Evolutionary conservation across 2,797 vertebrate species (phyloP).

Genomic region (Myotis myotis): DNA sequence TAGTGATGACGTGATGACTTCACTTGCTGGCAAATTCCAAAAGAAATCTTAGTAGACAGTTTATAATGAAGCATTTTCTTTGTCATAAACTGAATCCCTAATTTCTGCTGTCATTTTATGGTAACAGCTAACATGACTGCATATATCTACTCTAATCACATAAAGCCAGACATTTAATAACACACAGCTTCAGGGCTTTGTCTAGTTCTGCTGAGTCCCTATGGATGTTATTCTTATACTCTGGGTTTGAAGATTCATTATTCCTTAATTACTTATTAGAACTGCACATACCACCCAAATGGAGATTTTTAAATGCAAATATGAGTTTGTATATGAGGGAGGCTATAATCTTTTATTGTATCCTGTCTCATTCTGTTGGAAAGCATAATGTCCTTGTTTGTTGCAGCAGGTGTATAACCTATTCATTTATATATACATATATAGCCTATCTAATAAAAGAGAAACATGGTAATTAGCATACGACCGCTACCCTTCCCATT

Average conservation of each 20-base stretch:
- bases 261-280: slow-evolving; percentile 30
- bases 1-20: neutral
- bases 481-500: no score
- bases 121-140: neutral
- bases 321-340: neutral
- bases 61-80: slow-evolving; percentile 22
- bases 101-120: slow-evolving; percentile 18
- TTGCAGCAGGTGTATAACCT: neutral
- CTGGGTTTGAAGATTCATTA: slow-evolving; percentile 6
- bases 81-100: neutral
- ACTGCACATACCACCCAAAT: neutral
- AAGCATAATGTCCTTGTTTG: neutral
- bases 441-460: neutral
- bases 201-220: neutral
- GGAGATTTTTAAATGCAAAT: slow-evolving; percentile 2
- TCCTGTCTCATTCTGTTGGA: neutral
- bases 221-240: neutral
- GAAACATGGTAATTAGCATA: no score
- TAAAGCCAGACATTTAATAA: neutral
- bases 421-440: neutral
- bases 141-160: neutral
- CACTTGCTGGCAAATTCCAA: slow-evolving; percentile 12
- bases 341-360: neutral
- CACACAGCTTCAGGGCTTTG: neutral
- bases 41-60: slow-evolving; percentile 32